Conservation (phyloP, 1,140 invertebrate genomes). For the Polyergus mexicanus region DNA sequence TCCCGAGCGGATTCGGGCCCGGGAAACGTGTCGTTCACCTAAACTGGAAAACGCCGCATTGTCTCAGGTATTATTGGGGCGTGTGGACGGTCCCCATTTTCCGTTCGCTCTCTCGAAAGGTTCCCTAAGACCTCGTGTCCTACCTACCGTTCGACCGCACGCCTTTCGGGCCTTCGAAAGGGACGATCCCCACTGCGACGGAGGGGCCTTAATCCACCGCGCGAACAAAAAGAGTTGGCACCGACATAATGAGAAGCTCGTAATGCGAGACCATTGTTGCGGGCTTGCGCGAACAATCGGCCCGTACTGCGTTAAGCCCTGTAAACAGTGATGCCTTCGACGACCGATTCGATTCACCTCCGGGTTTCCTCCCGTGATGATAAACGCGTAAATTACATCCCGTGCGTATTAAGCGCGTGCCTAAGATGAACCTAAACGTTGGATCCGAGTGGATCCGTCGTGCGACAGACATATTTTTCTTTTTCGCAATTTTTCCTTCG, state of each 20-base stretch:
- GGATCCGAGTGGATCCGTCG: background rate
- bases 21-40: background rate
- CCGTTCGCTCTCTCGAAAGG: background rate
- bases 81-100: background rate
- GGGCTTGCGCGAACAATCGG: slow-evolving; percentile 64
- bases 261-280: slow-evolving; percentile 72
- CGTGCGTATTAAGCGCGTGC: background rate
- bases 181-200: slow-evolving; percentile 49
- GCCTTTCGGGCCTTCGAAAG: background rate
- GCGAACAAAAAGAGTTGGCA: slow-evolving; percentile 78
- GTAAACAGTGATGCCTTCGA: slow-evolving; percentile 48
- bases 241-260: slow-evolving; percentile 68
- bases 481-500: background rate
- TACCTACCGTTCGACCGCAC: background rate
- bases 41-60: slow-evolving; percentile 20
- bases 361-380: background rate
- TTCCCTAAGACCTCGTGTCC: background rate
- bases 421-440: background rate
- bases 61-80: slow-evolving; percentile 34
- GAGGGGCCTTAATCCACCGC: slow-evolving; percentile 74
- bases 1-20: background rate
- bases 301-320: slow-evolving; percentile 41
- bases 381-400: slow-evolving; percentile 10
- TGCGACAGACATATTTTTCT: background rate
- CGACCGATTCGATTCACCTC: slow-evolving; percentile 14